Base-by-base conservation (phyloP, 2,797 vertebrate species). In the Gallirallus australis region DNA sequence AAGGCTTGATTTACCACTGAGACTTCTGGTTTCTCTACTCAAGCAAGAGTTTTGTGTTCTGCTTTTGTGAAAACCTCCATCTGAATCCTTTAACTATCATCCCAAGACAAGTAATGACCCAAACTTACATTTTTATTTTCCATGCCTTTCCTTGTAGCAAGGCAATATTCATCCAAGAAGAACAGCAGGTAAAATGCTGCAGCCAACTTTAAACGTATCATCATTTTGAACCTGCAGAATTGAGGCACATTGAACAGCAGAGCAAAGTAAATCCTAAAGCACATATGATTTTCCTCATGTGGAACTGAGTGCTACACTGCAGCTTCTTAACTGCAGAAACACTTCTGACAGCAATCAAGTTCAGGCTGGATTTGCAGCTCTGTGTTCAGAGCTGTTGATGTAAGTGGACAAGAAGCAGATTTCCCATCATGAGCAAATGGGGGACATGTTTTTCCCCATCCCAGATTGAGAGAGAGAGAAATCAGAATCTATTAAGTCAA, bases 301-400 rank as follows among this genome's bases (percentile, higher is more conserved):
- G 80, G 88, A 97, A 94, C 77, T 6, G 21, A 93, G 63, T 69
- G 52, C 77, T 86, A 79, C 31, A 15, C n/a, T 73, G 50, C 80
- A 93, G 59, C 77, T 78, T 90, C 88, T 69, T 83, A 91, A 57
- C 76, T 45, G 37, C 82, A 93, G 76, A 86, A 93, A 57, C 48
- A 75, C 53, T 91, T 93, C 65, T 91, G 79, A 78, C 68, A 75
- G 72, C 72, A 86, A 81, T 86, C 76, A 88, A 78, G 76, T 54
- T 83, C 72, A 77, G 69, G 28, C 18, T 88, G 72, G 61, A 94
- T 93, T 90, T 94, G 35, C 82, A 81, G 82, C n/a, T 66, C 68
- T 1, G 0, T 5, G 0, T 78, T 88, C 60, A 86, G 42, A 81
- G 69, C 39, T 91, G 47, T 89, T 83, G 79, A 72, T 86, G 1